These are phyloP conservation scores for Cephus spinipes DNA, from an alignment of 2,888 invertebrate genomes.

Conservation along the genomic window DNA sequence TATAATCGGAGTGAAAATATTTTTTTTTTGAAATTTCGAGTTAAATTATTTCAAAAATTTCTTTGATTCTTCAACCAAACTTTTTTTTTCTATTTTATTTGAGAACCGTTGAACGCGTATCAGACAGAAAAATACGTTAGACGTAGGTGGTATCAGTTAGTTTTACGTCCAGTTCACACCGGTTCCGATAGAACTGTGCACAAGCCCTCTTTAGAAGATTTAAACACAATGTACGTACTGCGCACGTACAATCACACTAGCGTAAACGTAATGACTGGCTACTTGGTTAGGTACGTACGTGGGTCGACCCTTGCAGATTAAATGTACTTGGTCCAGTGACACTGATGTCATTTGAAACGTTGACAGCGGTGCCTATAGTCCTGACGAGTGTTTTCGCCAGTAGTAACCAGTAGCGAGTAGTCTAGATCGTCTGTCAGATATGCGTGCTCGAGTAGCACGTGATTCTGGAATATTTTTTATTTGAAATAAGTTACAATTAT, in stretches of 20 bases:
- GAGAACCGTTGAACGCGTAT: neutral
- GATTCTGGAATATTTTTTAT: neutral
- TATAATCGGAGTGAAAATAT: neutral
- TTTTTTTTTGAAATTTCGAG: neutral
- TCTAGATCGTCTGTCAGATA: neutral
- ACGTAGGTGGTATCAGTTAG: slow-evolving; percentile 8
- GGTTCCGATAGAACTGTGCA: slow-evolving; percentile 15
- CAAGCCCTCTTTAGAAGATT: neutral
- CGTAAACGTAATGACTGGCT: neutral
- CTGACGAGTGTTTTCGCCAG: neutral
- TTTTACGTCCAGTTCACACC: slow-evolving; percentile 23
- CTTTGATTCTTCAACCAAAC: neutral
- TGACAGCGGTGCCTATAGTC: neutral
- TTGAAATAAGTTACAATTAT: neutral
- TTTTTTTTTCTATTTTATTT: neutral
- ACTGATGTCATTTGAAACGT: neutral
- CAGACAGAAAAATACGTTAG: neutral
- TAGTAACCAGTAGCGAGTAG: neutral
- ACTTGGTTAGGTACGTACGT: slow-evolving; percentile 2
- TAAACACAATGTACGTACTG: neutral
- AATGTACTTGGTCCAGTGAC: slow-evolving; percentile 2
- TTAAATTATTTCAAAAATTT: neutral
- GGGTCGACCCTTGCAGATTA: neutral
- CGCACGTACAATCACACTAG: neutral
- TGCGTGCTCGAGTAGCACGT: neutral